A percentile compares a stretch with the other conserved stretches of the same genome.
phyloP scores from a whole-genome alignment of 2,888 invertebrate species.

The Azorinus chamasolen region DNA sequence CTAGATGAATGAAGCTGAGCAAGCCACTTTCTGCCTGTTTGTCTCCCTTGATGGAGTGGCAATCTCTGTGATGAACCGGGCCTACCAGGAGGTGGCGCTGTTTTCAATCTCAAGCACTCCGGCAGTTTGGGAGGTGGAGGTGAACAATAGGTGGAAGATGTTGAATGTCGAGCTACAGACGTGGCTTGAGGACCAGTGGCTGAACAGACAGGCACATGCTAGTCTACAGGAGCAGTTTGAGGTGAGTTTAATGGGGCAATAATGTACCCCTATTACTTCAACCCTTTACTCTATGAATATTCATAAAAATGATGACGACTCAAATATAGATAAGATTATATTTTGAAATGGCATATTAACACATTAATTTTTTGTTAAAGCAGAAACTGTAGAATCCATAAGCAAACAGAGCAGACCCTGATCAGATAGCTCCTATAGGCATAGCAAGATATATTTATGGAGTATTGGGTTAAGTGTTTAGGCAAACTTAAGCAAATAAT shows the following conservation, averaged over 20 bases:
- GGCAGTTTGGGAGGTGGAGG: constrained; percentile 93
- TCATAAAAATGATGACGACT: too few species aligned
- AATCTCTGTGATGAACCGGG: constrained; percentile 88
- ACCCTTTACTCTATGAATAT: too few species aligned
- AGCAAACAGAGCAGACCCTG: too few species aligned
- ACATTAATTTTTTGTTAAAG: too few species aligned
- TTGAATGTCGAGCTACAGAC: constrained; percentile 92
- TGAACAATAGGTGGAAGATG: constrained; percentile 93
- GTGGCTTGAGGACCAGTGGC: constrained; percentile 94
- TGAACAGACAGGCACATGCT: constrained; percentile 90
- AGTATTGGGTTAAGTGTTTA: too few species aligned
- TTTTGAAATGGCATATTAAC: too few species aligned
- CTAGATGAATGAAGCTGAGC: constrained; percentile 88
- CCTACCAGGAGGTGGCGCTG: constrained; percentile 90
- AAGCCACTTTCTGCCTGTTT: constrained; percentile 90
- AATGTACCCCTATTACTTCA: too few species aligned
- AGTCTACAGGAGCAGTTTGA: constrained; percentile 92
- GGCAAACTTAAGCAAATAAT: too few species aligned
- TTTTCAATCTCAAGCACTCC: constrained; percentile 90
- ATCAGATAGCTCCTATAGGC: too few species aligned
- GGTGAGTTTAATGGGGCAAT: constrained; percentile 77
- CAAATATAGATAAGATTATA: too few species aligned
- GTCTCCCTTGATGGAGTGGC: constrained; percentile 91
- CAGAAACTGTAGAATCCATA: too few species aligned
- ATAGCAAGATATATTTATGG: too few species aligned